Evolutionary conservation across 2,113 vertebrate genomes (phyloP).

Genomic region (Myxocyprinus asiaticus): DNA sequence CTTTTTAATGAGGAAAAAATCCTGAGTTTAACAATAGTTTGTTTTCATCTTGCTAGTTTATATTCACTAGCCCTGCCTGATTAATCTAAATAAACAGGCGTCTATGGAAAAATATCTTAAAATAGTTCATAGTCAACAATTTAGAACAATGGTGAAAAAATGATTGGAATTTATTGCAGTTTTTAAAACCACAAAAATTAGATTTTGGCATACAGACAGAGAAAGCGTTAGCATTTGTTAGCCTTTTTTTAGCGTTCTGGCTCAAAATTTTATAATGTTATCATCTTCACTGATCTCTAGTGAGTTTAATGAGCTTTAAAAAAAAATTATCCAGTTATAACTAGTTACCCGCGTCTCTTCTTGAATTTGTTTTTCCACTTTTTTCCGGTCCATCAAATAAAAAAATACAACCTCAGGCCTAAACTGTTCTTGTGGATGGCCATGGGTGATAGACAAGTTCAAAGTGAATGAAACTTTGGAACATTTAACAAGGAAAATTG

Average conservation of each 20-base stretch:
- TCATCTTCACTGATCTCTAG: neutral
- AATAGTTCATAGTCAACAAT: neutral
- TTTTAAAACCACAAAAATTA: neutral
- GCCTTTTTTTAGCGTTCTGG: neutral
- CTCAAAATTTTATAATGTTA: neutral
- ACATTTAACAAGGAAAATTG: constrained; percentile 26
- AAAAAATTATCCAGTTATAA: neutral
- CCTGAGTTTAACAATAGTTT: no score
- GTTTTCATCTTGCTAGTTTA: neutral
- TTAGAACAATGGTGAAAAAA: neutral
- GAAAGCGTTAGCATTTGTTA: neutral
- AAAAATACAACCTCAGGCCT: neutral
- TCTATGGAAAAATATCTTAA: neutral
- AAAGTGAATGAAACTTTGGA: neutral
- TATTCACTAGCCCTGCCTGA: neutral
- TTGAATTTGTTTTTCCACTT: neutral
- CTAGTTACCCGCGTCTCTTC: neutral
- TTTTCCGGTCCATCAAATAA: neutral
- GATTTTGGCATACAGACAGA: neutral
- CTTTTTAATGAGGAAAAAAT: no score
- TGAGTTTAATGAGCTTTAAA: constrained; percentile 8
- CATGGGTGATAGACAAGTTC: constrained; percentile 6
- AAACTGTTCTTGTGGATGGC: neutral
- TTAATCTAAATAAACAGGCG: constrained; percentile 7
- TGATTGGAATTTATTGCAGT: neutral